phyloP scores from a whole-genome alignment of 2,113 vertebrate species.

The Cyprinus carpio region DNA sequence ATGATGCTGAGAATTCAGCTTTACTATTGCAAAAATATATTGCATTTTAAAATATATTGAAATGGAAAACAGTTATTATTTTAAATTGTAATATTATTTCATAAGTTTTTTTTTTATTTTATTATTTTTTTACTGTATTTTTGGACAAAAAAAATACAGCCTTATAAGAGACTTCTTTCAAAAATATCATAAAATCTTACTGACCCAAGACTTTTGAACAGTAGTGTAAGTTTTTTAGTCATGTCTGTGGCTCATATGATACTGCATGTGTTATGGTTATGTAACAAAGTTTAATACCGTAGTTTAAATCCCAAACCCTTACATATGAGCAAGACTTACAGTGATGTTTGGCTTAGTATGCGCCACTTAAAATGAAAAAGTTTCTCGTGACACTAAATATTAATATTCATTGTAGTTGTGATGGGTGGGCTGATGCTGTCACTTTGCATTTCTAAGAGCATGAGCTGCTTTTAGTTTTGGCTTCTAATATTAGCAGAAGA shows the following conservation, averaged over 20 bases:
- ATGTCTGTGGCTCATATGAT: no score
- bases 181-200: no score
- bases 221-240: background rate
- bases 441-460: slow-evolving; percentile 34
- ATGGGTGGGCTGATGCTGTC: slow-evolving; percentile 14
- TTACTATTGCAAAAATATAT: no score
- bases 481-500: slow-evolving; percentile 29
- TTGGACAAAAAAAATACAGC: no score
- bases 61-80: no score
- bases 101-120: no score
- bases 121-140: no score
- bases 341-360: background rate
- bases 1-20: no score
- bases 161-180: no score
- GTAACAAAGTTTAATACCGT: background rate
- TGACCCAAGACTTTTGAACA: background rate
- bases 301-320: background rate
- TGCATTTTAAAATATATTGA: no score
- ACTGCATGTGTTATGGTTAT: background rate
- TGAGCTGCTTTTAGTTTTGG: slow-evolving; percentile 6
- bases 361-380: background rate
- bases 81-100: no score
- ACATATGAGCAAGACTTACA: background rate
- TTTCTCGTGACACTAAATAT: background rate
- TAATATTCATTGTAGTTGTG: slow-evolving; percentile 33